Conservation (phyloP, 2,797 vertebrate species). For the Hypotaenidia philippensis region DNA sequence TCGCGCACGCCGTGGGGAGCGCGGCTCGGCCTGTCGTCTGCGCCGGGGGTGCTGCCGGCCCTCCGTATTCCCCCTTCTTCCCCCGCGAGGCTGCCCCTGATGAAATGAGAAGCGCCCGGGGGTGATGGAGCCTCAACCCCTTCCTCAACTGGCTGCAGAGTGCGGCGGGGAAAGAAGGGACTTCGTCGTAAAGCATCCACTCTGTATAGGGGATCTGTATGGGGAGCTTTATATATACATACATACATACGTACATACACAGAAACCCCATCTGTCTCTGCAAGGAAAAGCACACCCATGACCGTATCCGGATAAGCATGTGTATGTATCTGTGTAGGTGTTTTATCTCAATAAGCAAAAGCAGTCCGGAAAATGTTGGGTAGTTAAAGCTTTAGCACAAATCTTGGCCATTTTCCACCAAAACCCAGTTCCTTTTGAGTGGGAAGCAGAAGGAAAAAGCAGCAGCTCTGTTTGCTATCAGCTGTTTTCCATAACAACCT, state of each 20-base stretch:
- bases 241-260: fast-evolving
- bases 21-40: background rate
- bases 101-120: background rate
- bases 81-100: fast-evolving
- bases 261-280: background rate
- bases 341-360: background rate
- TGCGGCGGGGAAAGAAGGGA: background rate
- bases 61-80: too few relatives aligned
- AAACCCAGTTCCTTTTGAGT: background rate
- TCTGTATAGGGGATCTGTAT: fast-evolving
- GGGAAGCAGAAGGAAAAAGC: background rate
- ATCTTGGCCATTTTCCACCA: background rate
- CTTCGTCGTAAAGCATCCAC: background rate
- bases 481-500: background rate
- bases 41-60: background rate
- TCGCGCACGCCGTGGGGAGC: background rate
- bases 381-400: background rate
- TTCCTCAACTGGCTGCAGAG: background rate
- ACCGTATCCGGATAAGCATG: background rate
- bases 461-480: background rate
- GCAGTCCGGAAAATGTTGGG: background rate
- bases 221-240: fast-evolving
- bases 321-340: background rate
- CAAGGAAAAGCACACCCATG: background rate
- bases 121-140: background rate